Evolutionary conservation across 2,888 invertebrate species (phyloP).

Genomic region (Phania funesta): DNA sequence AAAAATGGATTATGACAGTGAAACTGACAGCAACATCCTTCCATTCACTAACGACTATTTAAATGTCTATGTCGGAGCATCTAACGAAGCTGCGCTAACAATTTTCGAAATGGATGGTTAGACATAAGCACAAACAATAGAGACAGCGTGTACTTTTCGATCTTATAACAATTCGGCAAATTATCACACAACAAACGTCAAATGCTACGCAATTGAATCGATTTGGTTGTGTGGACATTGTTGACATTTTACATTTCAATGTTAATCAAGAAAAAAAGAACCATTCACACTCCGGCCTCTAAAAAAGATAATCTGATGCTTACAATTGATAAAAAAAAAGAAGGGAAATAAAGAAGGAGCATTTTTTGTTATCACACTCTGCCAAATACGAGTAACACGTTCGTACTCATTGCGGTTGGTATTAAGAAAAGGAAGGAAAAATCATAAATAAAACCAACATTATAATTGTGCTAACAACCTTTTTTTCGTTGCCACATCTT

Average conservation of each 20-base stretch:
- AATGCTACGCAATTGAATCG: slow-evolving; percentile 32
- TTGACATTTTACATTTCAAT: slow-evolving; percentile 5
- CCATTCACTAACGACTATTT: background rate
- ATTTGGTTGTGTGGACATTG: slow-evolving; percentile 5
- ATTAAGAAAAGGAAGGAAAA: background rate
- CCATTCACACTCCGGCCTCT: background rate
- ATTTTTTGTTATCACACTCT: slow-evolving; percentile 27
- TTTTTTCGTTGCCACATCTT: slow-evolving; percentile 27
- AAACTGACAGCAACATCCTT: slow-evolving; percentile 41
- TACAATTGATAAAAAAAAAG: slow-evolving; percentile 46
- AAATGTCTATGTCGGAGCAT: slow-evolving; percentile 12
- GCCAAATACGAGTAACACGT: slow-evolving; percentile 37
- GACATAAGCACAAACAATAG: slow-evolving; percentile 40
- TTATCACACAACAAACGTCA: slow-evolving; percentile 49
- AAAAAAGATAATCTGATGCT: slow-evolving; percentile 60
- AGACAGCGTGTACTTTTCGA: background rate
- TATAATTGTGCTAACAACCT: slow-evolving; percentile 56
- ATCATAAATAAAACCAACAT: slow-evolving; percentile 43
- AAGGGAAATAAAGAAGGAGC: background rate
- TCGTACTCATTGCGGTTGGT: slow-evolving; percentile 11
- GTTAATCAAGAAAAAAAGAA: slow-evolving; percentile 12
- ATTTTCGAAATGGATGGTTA: slow-evolving; percentile 59
- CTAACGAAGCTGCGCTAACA: slow-evolving; percentile 39
- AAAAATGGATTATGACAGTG: slow-evolving; percentile 48
- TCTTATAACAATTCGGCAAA: slow-evolving; percentile 34